Base-by-base conservation (phyloP, 2,797 vertebrate genomes). In the Brachymystax lenok region DNA sequence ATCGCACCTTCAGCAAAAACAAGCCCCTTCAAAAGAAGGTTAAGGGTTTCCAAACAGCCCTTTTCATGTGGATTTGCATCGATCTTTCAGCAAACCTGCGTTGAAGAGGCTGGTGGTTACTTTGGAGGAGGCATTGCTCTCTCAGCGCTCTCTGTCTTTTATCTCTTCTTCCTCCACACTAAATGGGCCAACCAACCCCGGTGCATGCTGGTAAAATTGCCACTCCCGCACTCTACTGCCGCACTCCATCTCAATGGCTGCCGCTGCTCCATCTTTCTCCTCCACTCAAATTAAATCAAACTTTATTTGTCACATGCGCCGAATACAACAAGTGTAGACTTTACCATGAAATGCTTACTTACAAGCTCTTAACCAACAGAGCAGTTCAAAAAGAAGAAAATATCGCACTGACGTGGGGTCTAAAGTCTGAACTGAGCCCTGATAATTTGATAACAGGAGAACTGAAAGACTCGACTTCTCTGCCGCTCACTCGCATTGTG, bases 401-500 rank as follows among this genome's bases (percentile, higher is more conserved):
- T 35, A 74, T 5, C 40, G 76, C 74, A 69, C 69, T 70, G 84
- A 8, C 10, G 10, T 12, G 10, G 40, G 40, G 40, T 17, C 72
- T 46, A 28, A 82, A 75, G 79, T 64, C 76, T 85, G 83, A 74
- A 79, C 80, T 27, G 73, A 82, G 80, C 64, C 51, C 6, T 10
- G 72, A 74, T 88, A 83, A 88, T 86, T 79, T 89, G 80, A 85
- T 89, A 80, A 83, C 71, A 63, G 80, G 74, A 17, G 2, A n/a
- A 66, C 7, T 75, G 76, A 82, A 81, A 76, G 76, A 76, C 75
- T 78, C 67, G 1, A 63, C 61, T 27, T 24, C 80, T 40, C 74
- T 61, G 76, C 85, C 71, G 56, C 76, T 82, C 78, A 78, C 78
- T 74, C 2, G n/a, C 68, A 24, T 83, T 13, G 7, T 81, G 84